Evolutionary conservation across 1,140 invertebrate species (phyloP).

Genomic region (Eciton burchellii): DNA sequence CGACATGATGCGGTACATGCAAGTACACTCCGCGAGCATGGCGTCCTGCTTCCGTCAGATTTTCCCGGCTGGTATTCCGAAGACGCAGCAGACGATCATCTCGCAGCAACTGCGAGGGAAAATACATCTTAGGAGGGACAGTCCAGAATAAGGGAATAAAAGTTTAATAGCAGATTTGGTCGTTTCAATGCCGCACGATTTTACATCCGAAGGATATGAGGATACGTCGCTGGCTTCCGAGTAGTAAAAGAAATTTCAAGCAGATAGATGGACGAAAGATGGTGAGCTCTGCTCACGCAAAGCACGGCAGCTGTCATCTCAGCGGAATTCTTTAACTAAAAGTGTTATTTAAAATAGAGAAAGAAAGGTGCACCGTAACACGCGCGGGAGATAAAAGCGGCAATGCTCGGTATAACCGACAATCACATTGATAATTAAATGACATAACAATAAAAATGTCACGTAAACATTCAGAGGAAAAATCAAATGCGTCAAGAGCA

Average conservation of each 20-base stretch:
- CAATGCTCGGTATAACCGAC: neutral
- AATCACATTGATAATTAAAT: neutral
- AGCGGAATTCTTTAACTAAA: too few relatives aligned
- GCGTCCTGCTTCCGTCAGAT: conserved; percentile 81
- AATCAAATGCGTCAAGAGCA: neutral
- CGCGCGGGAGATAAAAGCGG: neutral
- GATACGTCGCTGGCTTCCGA: neutral
- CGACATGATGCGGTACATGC: conserved; percentile 82
- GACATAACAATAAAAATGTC: neutral
- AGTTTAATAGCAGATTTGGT: neutral
- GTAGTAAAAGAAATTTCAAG: neutral
- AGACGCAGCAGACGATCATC: conserved; percentile 81
- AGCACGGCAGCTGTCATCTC: too few relatives aligned
- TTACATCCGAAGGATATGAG: neutral
- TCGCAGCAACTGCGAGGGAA: conserved; percentile 77
- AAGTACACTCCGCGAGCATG: conserved; percentile 83
- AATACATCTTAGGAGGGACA: neutral
- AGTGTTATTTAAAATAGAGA: neutral
- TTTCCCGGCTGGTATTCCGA: conserved; percentile 75
- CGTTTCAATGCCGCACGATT: neutral
- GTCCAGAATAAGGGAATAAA: neutral
- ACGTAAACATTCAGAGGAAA: neutral
- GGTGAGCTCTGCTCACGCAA: too few relatives aligned
- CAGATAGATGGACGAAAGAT: neutral
- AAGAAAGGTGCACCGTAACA: neutral